phyloP scores from a whole-genome alignment of 2,888 invertebrate genomes.

The Phanerotoma sp. region DNA sequence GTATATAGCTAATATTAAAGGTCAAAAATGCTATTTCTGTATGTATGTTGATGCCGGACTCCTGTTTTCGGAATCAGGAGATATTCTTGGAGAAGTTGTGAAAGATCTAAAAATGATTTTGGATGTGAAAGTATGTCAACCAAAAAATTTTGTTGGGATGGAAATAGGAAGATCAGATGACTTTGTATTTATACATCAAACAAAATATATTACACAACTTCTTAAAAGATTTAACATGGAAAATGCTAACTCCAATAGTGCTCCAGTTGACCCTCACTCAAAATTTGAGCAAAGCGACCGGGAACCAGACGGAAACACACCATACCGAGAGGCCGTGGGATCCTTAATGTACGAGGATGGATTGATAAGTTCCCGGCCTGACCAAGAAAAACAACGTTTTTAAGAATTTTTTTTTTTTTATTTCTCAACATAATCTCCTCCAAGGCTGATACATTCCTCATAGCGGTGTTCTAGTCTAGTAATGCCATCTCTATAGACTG shows the following conservation, averaged over 20 bases:
- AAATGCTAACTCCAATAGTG: too few species aligned
- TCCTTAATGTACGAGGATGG: neutral
- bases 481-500: too few species aligned
- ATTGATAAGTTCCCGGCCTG: too few species aligned
- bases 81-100: neutral
- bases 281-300: too few species aligned
- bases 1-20: neutral
- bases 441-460: too few species aligned
- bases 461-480: too few species aligned
- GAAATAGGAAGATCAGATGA: constrained; percentile 5
- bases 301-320: neutral
- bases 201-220: too few species aligned
- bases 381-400: too few species aligned
- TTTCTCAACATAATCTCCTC: too few species aligned
- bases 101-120: neutral
- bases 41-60: constrained; percentile 1
- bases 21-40: neutral
- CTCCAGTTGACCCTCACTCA: too few species aligned
- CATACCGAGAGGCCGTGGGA: neutral
- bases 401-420: too few species aligned
- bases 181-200: neutral
- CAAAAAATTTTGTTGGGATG: neutral
- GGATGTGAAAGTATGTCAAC: constrained; percentile 11
- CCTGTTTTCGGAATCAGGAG: neutral
- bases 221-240: too few species aligned